Evolutionary conservation across 1,140 invertebrate genomes (phyloP), one percentile per base, ranked within the genome.

Genomic region (Oppia nitens): DNA sequence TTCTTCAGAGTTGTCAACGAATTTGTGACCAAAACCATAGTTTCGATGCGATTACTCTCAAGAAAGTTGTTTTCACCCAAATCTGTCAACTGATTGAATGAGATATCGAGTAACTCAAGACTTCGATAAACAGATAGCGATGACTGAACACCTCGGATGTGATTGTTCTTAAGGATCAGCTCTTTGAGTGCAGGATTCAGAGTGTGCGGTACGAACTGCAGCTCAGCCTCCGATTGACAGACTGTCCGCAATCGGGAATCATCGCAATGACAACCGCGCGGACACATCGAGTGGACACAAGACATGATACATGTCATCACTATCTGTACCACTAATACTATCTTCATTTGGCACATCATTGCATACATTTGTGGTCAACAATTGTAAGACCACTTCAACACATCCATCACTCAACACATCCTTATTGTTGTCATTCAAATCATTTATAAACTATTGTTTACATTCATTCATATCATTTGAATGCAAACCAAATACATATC

Each of bases 191-290:
- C 83, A 3, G 89, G 89, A 72, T 92, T 93, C 47, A 93, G 75
- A 0, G 87, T 85, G 64, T 92, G 91, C 45, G 88, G 89, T 47
- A 92, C 80, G 20, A 89, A 84, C 71, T 90, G 86, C 47, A 93
- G 74, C 60, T 83, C 84, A 63, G 83, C 85, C 66, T 81, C 81
- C 62, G 85, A 79, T 69, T 88, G 91, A 53, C 82, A 79, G 0
- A 90, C 87, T n/a, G 85, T 81, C 1, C 47, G 21, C 54, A 89
- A 78, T 0, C 81, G 87, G 53, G 88, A 84, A 66, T 93, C 87
- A 71, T 92, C 84, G 74, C 87, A 91, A 50, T 75, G 74, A 68
- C 87, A 91, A 61, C 80, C 78, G 21, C 79, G 75, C 12, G 87
- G 87, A 71, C 87, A 68, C 17, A 66, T 57, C 24, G 47, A 4